Percentiles rank a stretch among this genome's conserved stretches.
Conservation (phyloP, 2,888 invertebrate species). For the Eupeodes latifasciatus region DNA sequence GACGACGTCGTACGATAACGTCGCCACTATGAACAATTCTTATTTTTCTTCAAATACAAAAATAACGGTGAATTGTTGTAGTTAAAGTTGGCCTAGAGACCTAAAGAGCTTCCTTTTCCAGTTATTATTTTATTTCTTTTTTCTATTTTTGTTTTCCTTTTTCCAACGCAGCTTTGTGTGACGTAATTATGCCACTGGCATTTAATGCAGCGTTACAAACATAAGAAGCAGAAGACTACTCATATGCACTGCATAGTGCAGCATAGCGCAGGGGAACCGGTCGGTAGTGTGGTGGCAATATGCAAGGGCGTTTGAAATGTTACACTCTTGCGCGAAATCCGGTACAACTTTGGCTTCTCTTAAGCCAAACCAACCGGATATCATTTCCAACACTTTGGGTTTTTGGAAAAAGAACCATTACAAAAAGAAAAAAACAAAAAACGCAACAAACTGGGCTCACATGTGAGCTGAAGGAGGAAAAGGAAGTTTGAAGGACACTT, state of each 20-base stretch:
- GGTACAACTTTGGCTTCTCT: conserved; percentile 24
- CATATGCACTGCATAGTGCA: not conserved
- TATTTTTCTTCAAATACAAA: conserved; percentile 29
- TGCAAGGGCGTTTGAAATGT: conserved; percentile 39
- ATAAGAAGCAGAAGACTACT: not conserved
- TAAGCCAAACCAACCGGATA: conserved; percentile 62
- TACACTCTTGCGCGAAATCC: conserved; percentile 42
- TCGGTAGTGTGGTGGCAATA: not conserved
- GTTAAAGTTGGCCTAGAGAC: conserved; percentile 64
- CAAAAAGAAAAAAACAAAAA: not conserved
- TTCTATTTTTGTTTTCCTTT: conserved; percentile 12
- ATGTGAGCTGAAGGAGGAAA: conserved; percentile 3
- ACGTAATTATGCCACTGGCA: conserved; percentile 60
- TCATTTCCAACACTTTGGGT: conserved; percentile 61
- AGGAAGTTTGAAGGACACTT: conserved; percentile 35
- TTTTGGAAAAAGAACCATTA: not conserved
- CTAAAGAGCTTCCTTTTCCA: conserved; percentile 54
- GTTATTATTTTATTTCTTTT: not conserved
- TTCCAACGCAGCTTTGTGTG: conserved; percentile 35
- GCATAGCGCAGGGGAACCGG: no score
- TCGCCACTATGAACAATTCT: conserved; percentile 35
- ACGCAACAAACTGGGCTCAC: not conserved
- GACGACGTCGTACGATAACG: not conserved
- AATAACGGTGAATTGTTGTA: conserved; percentile 39
- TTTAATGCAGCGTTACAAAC: conserved; percentile 53